phyloP scores from a whole-genome alignment of 2,888 invertebrate species.

The Thumatha senex region DNA sequence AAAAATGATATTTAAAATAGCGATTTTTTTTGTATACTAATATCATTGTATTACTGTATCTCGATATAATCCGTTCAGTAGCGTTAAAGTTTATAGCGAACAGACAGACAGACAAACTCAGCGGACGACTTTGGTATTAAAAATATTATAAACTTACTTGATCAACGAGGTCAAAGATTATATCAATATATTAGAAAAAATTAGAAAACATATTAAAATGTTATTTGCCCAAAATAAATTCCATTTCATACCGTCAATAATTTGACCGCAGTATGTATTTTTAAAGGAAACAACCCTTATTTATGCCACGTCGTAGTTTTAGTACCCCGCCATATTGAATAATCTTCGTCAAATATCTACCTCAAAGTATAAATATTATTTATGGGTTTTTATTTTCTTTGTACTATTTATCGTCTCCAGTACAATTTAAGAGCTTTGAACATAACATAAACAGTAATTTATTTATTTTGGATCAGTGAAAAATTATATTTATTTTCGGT shows the following conservation, averaged over 20 bases:
- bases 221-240: neutral
- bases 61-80: no score
- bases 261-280: slow-evolving; percentile 18
- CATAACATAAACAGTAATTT: slow-evolving; percentile 13
- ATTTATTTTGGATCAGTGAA: neutral
- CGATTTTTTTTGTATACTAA: no score
- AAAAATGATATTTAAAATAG: no score
- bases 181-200: no score
- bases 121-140: no score
- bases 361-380: slow-evolving; percentile 22
- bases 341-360: slow-evolving; percentile 48
- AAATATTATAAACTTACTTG: no score
- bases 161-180: no score
- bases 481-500: neutral
- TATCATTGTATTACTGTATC: no score
- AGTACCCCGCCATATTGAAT: slow-evolving; percentile 38
- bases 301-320: slow-evolving; percentile 41
- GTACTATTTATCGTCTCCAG: slow-evolving; percentile 7
- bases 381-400: slow-evolving; percentile 35
- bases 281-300: slow-evolving; percentile 42
- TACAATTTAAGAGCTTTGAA: slow-evolving; percentile 11
- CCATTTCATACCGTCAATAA: slow-evolving; percentile 1
- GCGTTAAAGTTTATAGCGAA: no score
- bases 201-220: no score
- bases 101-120: no score